phyloP scores from a whole-genome alignment of 2,797 vertebrate genomes.

The Tadarida brasiliensis region DNA sequence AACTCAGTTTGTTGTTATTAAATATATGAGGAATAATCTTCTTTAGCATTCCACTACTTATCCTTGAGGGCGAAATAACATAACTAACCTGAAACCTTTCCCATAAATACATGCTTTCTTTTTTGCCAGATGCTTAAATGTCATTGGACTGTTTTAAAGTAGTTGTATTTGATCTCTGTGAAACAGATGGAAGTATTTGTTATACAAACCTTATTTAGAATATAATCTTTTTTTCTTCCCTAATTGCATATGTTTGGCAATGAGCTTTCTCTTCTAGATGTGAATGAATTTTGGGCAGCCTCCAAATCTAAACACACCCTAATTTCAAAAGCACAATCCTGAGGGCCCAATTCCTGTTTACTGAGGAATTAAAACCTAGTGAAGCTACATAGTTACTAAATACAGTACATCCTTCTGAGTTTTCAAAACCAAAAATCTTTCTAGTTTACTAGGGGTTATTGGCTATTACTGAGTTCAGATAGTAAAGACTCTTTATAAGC shows the following conservation, averaged over 20 bases:
- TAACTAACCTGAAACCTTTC: slow-evolving; percentile 66
- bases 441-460: slow-evolving; percentile 78
- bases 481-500: slow-evolving; percentile 48
- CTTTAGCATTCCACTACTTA: slow-evolving; percentile 48
- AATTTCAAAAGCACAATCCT: slow-evolving; percentile 91
- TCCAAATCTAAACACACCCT: slow-evolving; percentile 91
- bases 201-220: slow-evolving; percentile 85
- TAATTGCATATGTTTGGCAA: slow-evolving; percentile 87
- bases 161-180: slow-evolving; percentile 85
- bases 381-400: slow-evolving; percentile 85
- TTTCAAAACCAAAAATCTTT: slow-evolving; percentile 69
- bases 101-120: slow-evolving; percentile 65
- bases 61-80: slow-evolving; percentile 3
- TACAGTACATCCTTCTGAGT: slow-evolving; percentile 72
- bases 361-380: slow-evolving; percentile 88
- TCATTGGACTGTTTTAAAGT: slow-evolving; percentile 74
- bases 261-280: slow-evolving; percentile 84
- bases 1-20: slow-evolving; percentile 38
- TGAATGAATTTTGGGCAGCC: slow-evolving; percentile 87
- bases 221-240: slow-evolving; percentile 78
- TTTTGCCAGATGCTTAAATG: slow-evolving; percentile 79
- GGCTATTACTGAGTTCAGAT: slow-evolving; percentile 69
- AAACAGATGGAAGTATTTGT: slow-evolving; percentile 87
- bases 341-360: slow-evolving; percentile 90
- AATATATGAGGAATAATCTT: slow-evolving; percentile 3